Evolutionary conservation across 2,888 invertebrate species (phyloP), one percentile per base, ranked within the genome.

Genomic region (Aphodius granarius): DNA sequence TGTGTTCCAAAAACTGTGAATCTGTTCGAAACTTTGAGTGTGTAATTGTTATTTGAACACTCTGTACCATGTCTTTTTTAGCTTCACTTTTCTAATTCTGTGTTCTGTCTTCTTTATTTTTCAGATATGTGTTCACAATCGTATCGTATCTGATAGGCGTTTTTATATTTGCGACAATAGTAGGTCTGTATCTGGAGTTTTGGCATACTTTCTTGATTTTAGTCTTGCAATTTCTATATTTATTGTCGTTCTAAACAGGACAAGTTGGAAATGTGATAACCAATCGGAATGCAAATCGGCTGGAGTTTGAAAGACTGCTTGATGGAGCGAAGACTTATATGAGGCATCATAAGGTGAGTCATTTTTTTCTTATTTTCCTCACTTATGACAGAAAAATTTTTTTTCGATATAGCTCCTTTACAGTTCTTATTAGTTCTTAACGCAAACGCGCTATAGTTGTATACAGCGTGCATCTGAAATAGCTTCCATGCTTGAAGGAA

Each of bases 201-300:
- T 43, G 66, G n/a, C 13, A 72, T 62, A 62, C 15, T 65, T 19
- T 22, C 13, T 65, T 23, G 66, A 62, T 73, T 77, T 6, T 20
- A 17, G 62, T 73, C 13, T 43, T 43, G 6, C 9, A 66, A 66
- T 66, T 66, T 2, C 4, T 19, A 18, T 43, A 9, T 66, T 78
- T 78, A 75, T 78, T 72, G 72, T 77, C 74, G 85, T 86, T 22
- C 43, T 43, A 13, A 43, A 43, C 84, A 92, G 93, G 98, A 73
- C 98, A 98, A 91, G 98, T 98, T 73, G 98, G 98, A 80, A 98
- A 97, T 88, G 97, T 98, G 84, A 98, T 98, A 88, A 97, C 97
- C 73, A 98, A 98, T 88, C 92, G 97, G 82, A 98, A 98, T 87
- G 98, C 98, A 70, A 97, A 97, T 87, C 91, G 98, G 72, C 90